These are phyloP conservation scores for Atractosteus spatula DNA, from an alignment of 2,113 vertebrate species.

Conservation along the genomic window DNA sequence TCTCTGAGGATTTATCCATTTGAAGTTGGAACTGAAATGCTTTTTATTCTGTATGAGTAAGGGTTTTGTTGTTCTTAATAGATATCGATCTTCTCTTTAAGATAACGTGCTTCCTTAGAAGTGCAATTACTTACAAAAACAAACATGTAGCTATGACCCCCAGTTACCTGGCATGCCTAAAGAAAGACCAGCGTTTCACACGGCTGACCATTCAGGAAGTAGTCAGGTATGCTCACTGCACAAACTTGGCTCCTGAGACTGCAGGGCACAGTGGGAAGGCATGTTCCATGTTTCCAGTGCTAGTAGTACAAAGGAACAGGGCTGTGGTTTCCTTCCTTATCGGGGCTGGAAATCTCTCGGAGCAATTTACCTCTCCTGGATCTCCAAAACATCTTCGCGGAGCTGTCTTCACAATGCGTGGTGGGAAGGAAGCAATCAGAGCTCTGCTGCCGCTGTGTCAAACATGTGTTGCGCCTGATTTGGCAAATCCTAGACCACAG, in stretches of 20 bases:
- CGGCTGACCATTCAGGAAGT: neutral
- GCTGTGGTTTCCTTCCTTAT: constrained; percentile 57
- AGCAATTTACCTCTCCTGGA: constrained; percentile 31
- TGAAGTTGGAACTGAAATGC: too few species aligned
- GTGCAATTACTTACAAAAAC: neutral
- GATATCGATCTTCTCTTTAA: too few species aligned
- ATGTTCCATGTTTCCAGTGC: constrained; percentile 52
- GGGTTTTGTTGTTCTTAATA: neutral
- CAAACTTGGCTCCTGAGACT: constrained; percentile 36
- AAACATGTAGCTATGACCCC: neutral
- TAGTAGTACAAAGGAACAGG: constrained; percentile 50
- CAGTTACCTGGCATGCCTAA: too few species aligned
- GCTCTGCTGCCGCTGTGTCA: neutral
- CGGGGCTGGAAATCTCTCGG: constrained; percentile 35
- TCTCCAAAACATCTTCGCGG: constrained; percentile 31
- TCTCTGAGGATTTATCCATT: too few species aligned
- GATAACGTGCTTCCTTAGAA: constrained; percentile 15
- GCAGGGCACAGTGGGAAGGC: constrained; percentile 23
- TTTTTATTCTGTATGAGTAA: too few species aligned
- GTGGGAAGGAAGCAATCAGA: constrained; percentile 11
- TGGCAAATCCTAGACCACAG: neutral
- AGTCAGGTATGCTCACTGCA: neutral
- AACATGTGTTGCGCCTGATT: neutral
- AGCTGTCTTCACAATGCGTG: constrained; percentile 25
- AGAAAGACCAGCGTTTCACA: too few species aligned